These are phyloP conservation scores for Ciconia boyciana DNA, from an alignment of 2,113 vertebrate genomes.

Conservation along the genomic window DNA sequence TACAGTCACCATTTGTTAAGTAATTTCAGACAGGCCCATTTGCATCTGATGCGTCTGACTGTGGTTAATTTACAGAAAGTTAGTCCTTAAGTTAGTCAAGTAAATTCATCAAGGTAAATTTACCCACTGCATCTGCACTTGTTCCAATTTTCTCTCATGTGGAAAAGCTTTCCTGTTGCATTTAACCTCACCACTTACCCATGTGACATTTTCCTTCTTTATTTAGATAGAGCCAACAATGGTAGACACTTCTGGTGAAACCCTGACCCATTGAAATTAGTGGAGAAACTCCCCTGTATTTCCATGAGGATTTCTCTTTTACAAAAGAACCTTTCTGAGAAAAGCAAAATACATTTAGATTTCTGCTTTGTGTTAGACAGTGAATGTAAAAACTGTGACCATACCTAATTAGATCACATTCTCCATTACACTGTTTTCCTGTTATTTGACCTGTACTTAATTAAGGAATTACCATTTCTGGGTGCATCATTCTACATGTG, in stretches of 20 bases:
- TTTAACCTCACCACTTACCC: background rate
- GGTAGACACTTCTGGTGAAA: background rate
- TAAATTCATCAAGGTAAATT: background rate
- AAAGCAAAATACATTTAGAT: background rate
- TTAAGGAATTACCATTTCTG: background rate
- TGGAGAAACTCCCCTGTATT: background rate
- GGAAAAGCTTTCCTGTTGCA: background rate
- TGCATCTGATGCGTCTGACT: background rate
- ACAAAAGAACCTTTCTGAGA: background rate
- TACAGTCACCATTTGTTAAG: background rate
- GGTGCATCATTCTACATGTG: background rate
- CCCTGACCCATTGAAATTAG: background rate
- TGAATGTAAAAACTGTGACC: background rate
- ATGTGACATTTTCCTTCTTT: background rate
- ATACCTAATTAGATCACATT: background rate
- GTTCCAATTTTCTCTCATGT: background rate
- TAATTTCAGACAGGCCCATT: background rate
- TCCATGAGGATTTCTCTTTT: background rate
- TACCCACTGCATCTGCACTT: background rate
- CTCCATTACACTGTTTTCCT: background rate
- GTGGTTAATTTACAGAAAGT: background rate
- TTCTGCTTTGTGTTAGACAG: background rate
- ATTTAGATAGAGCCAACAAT: background rate
- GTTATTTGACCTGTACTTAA: background rate
- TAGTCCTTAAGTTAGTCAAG: background rate